phyloP scores from a whole-genome alignment of 35 echinoderm and acorn worm genomes.

The Ophioderma brevispina region DNA sequence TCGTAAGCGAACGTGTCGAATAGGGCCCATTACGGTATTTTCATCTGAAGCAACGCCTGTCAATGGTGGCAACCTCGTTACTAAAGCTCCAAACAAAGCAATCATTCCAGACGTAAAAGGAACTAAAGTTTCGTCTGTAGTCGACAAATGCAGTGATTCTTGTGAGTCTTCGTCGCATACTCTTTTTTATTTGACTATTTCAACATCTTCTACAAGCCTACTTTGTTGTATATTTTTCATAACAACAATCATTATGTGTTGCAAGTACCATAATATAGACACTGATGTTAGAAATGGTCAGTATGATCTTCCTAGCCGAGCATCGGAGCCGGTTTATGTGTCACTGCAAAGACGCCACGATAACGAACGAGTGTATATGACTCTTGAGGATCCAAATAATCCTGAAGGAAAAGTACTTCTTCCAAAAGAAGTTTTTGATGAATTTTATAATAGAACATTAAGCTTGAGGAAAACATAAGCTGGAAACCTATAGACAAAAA shows the following conservation, averaged over 20 bases:
- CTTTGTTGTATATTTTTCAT: background rate
- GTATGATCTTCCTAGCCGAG: background rate
- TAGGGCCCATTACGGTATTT: background rate
- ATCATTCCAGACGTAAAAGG: background rate
- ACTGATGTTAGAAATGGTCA: background rate
- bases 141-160: background rate
- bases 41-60: background rate
- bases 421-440: background rate
- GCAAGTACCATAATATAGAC: background rate
- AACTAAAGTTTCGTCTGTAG: background rate
- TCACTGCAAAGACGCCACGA: background rate
- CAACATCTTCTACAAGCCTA: background rate
- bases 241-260: background rate
- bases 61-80: background rate
- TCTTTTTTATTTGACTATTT: background rate
- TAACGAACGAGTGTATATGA: background rate
- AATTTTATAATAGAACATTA: background rate
- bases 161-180: background rate
- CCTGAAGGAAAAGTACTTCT: background rate
- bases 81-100: background rate
- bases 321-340: background rate
- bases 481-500: no score
- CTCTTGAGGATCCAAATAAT: conserved; percentile 3
- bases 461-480: background rate
- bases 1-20: background rate